A percentile compares a stretch with the other conserved stretches of the same genome.
These are phyloP conservation scores for Elysia crispata DNA, from an alignment of 2,888 invertebrate genomes.

Conservation along the genomic window DNA sequence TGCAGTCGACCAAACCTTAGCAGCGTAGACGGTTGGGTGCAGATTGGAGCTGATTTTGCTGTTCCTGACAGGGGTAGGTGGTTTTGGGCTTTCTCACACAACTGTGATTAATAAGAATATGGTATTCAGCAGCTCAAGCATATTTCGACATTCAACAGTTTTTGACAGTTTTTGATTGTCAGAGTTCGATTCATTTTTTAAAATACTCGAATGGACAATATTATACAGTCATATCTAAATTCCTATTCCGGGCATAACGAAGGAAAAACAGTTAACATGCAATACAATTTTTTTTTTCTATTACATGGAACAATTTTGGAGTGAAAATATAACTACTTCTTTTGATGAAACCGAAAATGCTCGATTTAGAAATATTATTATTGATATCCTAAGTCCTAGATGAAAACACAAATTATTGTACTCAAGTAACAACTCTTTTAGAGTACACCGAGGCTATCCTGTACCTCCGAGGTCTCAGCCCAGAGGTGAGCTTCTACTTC, in stretches of 20 bases:
- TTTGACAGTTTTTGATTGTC: too few relatives aligned
- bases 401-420: too few relatives aligned
- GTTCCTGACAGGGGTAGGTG: conserved; percentile 23
- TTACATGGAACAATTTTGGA: background rate
- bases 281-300: background rate
- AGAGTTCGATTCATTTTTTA: too few relatives aligned
- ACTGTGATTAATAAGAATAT: too few relatives aligned
- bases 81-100: too few relatives aligned
- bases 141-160: too few relatives aligned
- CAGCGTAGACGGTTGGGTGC: conserved; percentile 40
- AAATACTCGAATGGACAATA: too few relatives aligned
- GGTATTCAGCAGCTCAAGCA: too few relatives aligned
- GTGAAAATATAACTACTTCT: background rate
- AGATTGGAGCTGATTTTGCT: conserved; percentile 33
- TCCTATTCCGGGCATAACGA: too few relatives aligned
- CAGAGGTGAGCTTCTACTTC: conserved; percentile 56
- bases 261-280: too few relatives aligned
- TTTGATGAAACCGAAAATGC: background rate
- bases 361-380: background rate
- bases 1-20: conserved; percentile 10
- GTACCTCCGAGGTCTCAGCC: conserved; percentile 56
- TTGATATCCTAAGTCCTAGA: background rate
- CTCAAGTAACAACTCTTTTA: background rate
- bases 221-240: too few relatives aligned
- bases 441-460: conserved; percentile 44